phyloP scores from a whole-genome alignment of 92 coral and sea anemone species.

The Umimayanthus kanabou region DNA sequence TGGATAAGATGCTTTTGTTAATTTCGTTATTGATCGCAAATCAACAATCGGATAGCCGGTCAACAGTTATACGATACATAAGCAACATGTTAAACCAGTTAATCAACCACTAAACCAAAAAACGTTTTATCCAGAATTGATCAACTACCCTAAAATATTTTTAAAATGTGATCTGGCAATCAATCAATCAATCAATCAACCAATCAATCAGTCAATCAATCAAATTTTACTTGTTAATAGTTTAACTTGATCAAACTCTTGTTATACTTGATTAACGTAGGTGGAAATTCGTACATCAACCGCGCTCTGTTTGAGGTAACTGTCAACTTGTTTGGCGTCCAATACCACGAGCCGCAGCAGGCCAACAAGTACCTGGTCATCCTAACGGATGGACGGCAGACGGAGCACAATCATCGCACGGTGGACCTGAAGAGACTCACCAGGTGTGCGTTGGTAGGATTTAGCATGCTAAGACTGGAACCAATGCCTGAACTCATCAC shows the following conservation, averaged over 20 bases:
- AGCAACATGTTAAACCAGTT: too few relatives aligned
- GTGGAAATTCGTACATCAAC: slow-evolving; percentile 23
- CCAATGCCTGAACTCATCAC: background rate
- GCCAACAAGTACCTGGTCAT: slow-evolving; percentile 10
- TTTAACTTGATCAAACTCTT: background rate
- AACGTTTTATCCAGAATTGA: background rate
- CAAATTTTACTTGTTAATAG: too few relatives aligned
- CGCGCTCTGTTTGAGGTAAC: slow-evolving; percentile 1
- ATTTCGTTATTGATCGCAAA: background rate
- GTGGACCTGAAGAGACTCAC: slow-evolving; percentile 18
- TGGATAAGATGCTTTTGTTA: too few relatives aligned
- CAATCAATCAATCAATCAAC: too few relatives aligned
- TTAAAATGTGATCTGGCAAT: background rate
- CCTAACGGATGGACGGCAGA: slow-evolving; percentile 17
- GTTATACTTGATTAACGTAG: background rate
- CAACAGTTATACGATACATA: too few relatives aligned
- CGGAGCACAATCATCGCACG: background rate
- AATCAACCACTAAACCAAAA: background rate
- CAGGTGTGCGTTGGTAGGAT: too few relatives aligned
- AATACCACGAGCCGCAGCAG: background rate
- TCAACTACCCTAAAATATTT: background rate
- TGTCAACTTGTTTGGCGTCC: background rate
- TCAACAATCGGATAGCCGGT: background rate
- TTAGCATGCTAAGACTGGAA: too few relatives aligned
- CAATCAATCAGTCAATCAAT: background rate